These are phyloP conservation scores for Oscheius myriophilus DNA, from an alignment of 2,888 invertebrate species.

Conservation along the genomic window DNA sequence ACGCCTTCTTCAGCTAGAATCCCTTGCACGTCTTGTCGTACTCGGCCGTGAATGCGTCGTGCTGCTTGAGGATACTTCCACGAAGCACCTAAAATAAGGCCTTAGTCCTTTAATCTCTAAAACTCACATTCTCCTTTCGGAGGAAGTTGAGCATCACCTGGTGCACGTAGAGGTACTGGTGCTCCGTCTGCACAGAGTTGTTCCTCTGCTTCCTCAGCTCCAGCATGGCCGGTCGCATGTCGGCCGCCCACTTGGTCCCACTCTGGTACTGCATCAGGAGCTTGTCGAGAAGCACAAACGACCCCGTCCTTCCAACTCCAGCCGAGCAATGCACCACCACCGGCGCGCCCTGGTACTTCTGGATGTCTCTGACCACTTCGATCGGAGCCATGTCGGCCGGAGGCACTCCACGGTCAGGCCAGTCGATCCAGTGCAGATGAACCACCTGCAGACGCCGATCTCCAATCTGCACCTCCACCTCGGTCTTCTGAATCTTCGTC, in stretches of 20 bases:
- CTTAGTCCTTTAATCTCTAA: too few relatives aligned
- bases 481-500: background rate
- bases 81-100: too few relatives aligned
- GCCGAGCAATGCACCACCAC: conserved; percentile 5
- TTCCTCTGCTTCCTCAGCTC: background rate
- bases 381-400: conserved; percentile 13
- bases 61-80: too few relatives aligned
- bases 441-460: background rate
- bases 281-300: conserved; percentile 3
- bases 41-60: too few relatives aligned
- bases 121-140: background rate
- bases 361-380: background rate
- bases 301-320: conserved; percentile 12
- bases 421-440: conserved; percentile 28
- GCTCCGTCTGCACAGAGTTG: conserved; percentile 21
- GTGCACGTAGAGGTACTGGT: conserved; percentile 18
- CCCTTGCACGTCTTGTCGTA: too few relatives aligned
- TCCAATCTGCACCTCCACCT: background rate
- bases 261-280: background rate
- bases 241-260: background rate
- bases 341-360: background rate
- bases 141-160: conserved; percentile 18
- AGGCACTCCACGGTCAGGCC: conserved; percentile 30
- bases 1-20: too few relatives aligned
- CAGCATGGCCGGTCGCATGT: background rate